Conservation (phyloP, 2,113 vertebrate genomes). For the Bagarius yarrelli region DNA sequence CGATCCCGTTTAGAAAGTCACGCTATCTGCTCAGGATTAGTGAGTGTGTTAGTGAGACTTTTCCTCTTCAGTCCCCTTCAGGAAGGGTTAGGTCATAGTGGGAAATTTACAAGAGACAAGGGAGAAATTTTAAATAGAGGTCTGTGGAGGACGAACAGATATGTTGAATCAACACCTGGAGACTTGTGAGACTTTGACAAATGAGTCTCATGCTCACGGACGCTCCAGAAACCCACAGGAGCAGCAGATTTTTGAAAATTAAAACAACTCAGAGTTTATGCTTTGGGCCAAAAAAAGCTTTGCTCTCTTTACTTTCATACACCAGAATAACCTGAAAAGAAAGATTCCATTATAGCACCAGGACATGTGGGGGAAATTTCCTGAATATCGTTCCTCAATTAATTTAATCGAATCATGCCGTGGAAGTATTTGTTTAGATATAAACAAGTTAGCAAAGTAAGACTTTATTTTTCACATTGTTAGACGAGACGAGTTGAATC, state of each 20-base stretch:
- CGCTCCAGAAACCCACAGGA: slow-evolving; percentile 35
- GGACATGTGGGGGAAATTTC: not conserved
- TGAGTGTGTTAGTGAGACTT: slow-evolving; percentile 17
- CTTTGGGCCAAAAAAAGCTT: not conserved
- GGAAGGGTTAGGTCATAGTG: slow-evolving; percentile 46
- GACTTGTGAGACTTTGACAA: slow-evolving; percentile 58
- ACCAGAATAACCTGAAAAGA: slow-evolving; percentile 35
- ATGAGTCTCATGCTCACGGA: slow-evolving; percentile 22
- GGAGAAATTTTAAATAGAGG: slow-evolving; percentile 56
- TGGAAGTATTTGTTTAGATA: slow-evolving; percentile 4
- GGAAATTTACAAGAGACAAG: slow-evolving; percentile 47
- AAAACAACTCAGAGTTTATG: not conserved
- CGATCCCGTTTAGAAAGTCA: slow-evolving; percentile 33
- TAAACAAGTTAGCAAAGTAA: slow-evolving; percentile 70
- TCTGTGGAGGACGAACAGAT: slow-evolving; percentile 53
- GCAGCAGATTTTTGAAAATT: not conserved
- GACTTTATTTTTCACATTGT: slow-evolving; percentile 79
- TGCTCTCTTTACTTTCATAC: slow-evolving; percentile 4
- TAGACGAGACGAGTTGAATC: slow-evolving; percentile 77
- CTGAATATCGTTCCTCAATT: not conserved
- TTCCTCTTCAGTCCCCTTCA: slow-evolving; percentile 19
- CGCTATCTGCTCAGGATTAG: slow-evolving; percentile 53
- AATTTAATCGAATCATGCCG: slow-evolving; percentile 10
- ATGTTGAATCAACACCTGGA: slow-evolving; percentile 45
- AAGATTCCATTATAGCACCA: not conserved